phyloP scores from a whole-genome alignment of 2,888 invertebrate genomes.

The Nipponacmea schrenckii region DNA sequence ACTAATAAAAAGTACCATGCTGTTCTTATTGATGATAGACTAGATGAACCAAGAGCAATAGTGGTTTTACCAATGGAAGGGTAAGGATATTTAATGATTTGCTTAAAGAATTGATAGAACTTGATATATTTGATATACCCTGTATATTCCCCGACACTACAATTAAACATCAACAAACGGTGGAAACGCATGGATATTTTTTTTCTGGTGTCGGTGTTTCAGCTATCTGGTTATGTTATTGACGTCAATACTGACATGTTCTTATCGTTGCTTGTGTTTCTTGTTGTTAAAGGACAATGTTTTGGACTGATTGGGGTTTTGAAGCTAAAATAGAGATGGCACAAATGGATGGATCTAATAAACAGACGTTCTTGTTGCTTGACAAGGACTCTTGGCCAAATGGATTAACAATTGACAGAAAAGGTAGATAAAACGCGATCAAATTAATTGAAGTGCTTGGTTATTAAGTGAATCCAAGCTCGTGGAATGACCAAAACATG shows the following conservation, averaged over 20 bases:
- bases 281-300: slow-evolving; percentile 65
- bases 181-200: no score
- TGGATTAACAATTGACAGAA: slow-evolving; percentile 88
- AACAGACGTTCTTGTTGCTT: slow-evolving; percentile 76
- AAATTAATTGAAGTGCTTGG: no score
- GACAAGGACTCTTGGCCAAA: slow-evolving; percentile 81
- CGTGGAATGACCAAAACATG: no score
- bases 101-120: no score
- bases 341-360: slow-evolving; percentile 80
- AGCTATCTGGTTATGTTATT: no score
- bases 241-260: no score
- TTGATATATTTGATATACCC: no score
- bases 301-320: slow-evolving; percentile 85
- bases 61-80: slow-evolving; percentile 41
- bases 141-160: no score
- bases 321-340: slow-evolving; percentile 81
- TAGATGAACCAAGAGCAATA: slow-evolving; percentile 59
- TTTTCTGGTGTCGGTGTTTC: no score
- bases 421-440: slow-evolving; percentile 55
- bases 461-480: no score
- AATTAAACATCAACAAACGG: no score
- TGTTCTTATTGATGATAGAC: slow-evolving; percentile 39
- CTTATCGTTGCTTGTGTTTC: background rate
- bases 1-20: slow-evolving; percentile 36
- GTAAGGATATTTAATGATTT: background rate